phyloP scores from a whole-genome alignment of 2,888 invertebrate genomes.

The Amphipyra tragopoginis region DNA sequence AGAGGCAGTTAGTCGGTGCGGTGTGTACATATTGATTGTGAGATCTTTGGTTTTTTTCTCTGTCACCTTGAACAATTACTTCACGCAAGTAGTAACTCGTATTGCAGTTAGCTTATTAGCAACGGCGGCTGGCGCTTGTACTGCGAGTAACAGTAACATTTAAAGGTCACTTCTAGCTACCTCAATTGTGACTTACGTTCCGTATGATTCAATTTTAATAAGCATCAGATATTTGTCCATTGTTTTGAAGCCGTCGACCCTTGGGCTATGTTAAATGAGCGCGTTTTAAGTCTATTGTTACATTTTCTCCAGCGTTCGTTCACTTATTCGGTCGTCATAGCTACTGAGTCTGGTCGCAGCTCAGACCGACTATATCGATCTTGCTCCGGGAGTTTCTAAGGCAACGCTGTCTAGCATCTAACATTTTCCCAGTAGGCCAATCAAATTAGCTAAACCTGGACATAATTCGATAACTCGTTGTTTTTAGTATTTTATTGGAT shows the following conservation, averaged over 20 bases:
- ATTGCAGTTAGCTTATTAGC: slow-evolving; percentile 47
- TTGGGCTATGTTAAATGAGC: slow-evolving; percentile 61
- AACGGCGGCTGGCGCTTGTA: slow-evolving; percentile 35
- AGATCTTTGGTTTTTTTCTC: slow-evolving; percentile 36
- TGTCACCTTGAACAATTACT: slow-evolving; percentile 48
- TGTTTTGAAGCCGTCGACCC: slow-evolving; percentile 68
- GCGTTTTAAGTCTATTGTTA: slow-evolving; percentile 65
- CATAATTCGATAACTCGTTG: no score
- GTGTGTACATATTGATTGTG: slow-evolving; percentile 39
- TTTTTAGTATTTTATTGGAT: no score
- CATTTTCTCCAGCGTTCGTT: slow-evolving; percentile 57
- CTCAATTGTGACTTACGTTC: slow-evolving; percentile 31
- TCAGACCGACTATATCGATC: slow-evolving; percentile 65
- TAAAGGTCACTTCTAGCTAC: slow-evolving; percentile 49
- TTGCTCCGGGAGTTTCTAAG: slow-evolving; percentile 49
- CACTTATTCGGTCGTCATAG: slow-evolving; percentile 53
- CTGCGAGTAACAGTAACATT: slow-evolving; percentile 46
- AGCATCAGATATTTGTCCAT: slow-evolving; percentile 60
- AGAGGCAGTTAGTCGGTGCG: slow-evolving; percentile 21
- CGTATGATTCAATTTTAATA: slow-evolving; percentile 48
- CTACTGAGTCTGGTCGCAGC: slow-evolving; percentile 44
- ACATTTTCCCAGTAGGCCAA: slow-evolving; percentile 38
- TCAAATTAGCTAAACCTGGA: no score
- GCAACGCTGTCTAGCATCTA: slow-evolving; percentile 44
- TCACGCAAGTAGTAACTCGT: slow-evolving; percentile 25